Conservation (phyloP, 1,140 invertebrate genomes). For the Cotesia typhae region DNA sequence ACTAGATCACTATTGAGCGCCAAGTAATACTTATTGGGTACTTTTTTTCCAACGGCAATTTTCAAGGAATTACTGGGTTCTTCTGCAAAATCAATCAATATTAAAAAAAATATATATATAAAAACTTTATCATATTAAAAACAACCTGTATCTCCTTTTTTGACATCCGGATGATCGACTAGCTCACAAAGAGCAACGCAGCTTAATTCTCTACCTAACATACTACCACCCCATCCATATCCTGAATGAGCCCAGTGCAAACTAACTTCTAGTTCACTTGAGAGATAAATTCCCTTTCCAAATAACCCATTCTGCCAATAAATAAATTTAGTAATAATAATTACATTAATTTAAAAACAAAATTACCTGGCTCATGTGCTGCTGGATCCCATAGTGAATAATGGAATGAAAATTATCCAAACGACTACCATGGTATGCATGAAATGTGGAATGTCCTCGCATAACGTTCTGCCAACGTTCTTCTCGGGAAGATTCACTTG, state of each 20-base stretch:
- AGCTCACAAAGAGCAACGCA: slow-evolving; percentile 83
- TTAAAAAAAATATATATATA: too few species aligned
- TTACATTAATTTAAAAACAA: background rate
- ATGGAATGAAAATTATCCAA: slow-evolving; percentile 86
- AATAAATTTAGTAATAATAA: slow-evolving; percentile 19
- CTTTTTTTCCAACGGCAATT: slow-evolving; percentile 66
- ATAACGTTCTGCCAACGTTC: slow-evolving; percentile 68
- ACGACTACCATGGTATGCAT: slow-evolving; percentile 81
- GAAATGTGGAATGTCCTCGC: slow-evolving; percentile 69
- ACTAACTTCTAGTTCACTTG: slow-evolving; percentile 75
- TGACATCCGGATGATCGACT: slow-evolving; percentile 73
- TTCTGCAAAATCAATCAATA: slow-evolving; percentile 43
- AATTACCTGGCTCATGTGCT: slow-evolving; percentile 78
- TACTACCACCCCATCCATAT: slow-evolving; percentile 77
- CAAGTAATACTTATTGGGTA: slow-evolving; percentile 78
- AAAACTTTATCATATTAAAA: slow-evolving; percentile 1
- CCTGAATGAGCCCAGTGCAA: slow-evolving; percentile 76
- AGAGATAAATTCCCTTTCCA: slow-evolving; percentile 81
- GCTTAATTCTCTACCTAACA: slow-evolving; percentile 75
- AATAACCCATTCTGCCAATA: slow-evolving; percentile 70
- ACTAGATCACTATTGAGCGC: slow-evolving; percentile 81
- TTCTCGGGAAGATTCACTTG: slow-evolving; percentile 67
- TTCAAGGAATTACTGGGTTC: slow-evolving; percentile 55
- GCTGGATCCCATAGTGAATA: slow-evolving; percentile 79
- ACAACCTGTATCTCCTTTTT: slow-evolving; percentile 57